Evolutionary conservation across 2,797 vertebrate species (phyloP).

Genomic region (Cetoscarus ocellatus): DNA sequence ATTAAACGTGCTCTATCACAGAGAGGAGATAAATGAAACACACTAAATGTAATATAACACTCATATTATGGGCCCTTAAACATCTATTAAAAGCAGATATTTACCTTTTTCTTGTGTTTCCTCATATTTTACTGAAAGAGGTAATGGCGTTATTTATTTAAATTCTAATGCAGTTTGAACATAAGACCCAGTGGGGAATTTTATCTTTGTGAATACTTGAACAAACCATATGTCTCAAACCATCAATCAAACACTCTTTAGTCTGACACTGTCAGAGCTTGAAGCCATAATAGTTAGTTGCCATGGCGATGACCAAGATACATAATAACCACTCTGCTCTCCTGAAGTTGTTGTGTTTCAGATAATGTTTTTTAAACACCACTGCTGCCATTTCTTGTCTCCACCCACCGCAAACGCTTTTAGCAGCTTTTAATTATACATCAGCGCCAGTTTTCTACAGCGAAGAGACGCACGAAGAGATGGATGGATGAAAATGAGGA

Average conservation of each 20-base stretch:
- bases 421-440: slow-evolving; percentile 66
- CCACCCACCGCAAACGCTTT: slow-evolving; percentile 37
- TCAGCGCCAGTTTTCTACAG: slow-evolving; percentile 21
- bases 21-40: no score
- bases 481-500: slow-evolving; percentile 7
- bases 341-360: slow-evolving; percentile 15
- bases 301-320: slow-evolving; percentile 30
- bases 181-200: no score
- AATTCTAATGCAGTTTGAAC: no score
- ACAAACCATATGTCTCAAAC: background rate
- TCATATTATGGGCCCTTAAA: no score
- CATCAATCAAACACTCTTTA: slow-evolving; percentile 1
- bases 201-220: background rate
- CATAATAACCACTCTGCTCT: slow-evolving; percentile 14
- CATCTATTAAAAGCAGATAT: no score
- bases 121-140: no score
- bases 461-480: background rate
- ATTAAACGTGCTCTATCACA: no score
- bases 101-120: no score
- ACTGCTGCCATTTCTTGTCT: slow-evolving; percentile 4
- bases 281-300: slow-evolving; percentile 30
- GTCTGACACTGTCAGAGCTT: slow-evolving; percentile 12
- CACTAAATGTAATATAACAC: no score
- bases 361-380: slow-evolving; percentile 27
- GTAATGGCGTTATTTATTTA: no score